phyloP scores from a whole-genome alignment of 1,140 invertebrate genomes.

The Rhizoglyphus robini region DNA sequence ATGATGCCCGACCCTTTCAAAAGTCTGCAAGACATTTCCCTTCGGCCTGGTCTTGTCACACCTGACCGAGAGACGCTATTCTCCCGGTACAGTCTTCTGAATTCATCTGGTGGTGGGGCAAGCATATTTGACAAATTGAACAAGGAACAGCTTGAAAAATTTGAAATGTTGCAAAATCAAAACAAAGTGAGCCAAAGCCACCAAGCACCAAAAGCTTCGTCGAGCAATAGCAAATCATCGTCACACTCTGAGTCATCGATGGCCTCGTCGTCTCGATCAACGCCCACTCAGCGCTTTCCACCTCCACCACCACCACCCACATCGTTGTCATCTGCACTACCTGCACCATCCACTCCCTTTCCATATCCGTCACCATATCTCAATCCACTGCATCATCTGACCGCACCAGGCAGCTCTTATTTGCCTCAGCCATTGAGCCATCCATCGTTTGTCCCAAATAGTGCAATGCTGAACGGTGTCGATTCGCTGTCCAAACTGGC shows the following conservation, averaged over 20 bases:
- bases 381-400: not conserved
- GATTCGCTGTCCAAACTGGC: not conserved
- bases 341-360: not conserved
- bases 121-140: constrained; percentile 20
- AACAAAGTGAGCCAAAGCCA: not conserved
- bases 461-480: not conserved
- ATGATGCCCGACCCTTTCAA: constrained; percentile 19
- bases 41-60: constrained; percentile 10
- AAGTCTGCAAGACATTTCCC: constrained; percentile 17
- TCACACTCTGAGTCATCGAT: not conserved
- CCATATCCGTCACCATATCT: not conserved
- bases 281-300: not conserved
- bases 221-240: not conserved
- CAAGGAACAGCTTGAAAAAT: constrained; percentile 18
- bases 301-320: not conserved
- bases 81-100: constrained; percentile 19
- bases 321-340: not conserved
- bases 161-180: constrained; percentile 2
- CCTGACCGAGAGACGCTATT: constrained; percentile 19
- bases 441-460: not conserved
- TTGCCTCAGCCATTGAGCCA: not conserved
- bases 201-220: not conserved
- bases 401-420: not conserved
- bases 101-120: constrained; percentile 22
- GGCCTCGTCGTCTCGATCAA: not conserved